A percentile compares a stretch with the other conserved stretches of the same genome.
Evolutionary conservation across 2,113 vertebrate species (phyloP).

Genomic region (Enhydra lutris): DNA sequence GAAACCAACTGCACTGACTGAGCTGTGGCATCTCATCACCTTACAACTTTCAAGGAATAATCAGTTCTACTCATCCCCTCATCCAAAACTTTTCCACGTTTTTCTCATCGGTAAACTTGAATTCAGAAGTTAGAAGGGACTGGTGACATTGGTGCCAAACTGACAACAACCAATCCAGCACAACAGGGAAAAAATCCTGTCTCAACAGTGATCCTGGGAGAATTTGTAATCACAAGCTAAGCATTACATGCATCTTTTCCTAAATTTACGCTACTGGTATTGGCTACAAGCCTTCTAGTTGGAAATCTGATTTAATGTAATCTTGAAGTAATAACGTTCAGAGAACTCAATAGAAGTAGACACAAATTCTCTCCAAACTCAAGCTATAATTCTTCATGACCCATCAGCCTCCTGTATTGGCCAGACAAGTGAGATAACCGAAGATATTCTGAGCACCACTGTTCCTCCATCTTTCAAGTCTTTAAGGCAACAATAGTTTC

Average conservation of each 20-base stretch:
- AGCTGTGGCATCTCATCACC: neutral
- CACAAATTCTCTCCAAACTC: neutral
- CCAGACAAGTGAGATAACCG: neutral
- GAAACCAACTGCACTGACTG: neutral
- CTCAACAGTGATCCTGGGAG: neutral
- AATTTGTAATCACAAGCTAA: neutral
- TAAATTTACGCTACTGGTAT: neutral
- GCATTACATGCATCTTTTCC: neutral
- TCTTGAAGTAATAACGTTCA: neutral
- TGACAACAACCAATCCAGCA: neutral
- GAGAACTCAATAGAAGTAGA: neutral
- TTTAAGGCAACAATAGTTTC: neutral
- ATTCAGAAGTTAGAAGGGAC: neutral
- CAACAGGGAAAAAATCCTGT: neutral
- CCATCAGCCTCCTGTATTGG: neutral
- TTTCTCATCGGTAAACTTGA: neutral
- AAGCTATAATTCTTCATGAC: neutral
- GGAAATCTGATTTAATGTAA: neutral
- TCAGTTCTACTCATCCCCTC: neutral
- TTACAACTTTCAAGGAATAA: neutral
- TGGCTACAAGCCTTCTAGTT: neutral
- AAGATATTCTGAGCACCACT: neutral
- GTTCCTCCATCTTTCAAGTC: neutral
- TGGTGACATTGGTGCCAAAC: neutral
- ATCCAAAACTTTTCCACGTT: neutral